These are phyloP conservation scores for Porites cylindrica DNA, from an alignment of 92 coral and sea anemone genomes.

Conservation along the genomic window DNA sequence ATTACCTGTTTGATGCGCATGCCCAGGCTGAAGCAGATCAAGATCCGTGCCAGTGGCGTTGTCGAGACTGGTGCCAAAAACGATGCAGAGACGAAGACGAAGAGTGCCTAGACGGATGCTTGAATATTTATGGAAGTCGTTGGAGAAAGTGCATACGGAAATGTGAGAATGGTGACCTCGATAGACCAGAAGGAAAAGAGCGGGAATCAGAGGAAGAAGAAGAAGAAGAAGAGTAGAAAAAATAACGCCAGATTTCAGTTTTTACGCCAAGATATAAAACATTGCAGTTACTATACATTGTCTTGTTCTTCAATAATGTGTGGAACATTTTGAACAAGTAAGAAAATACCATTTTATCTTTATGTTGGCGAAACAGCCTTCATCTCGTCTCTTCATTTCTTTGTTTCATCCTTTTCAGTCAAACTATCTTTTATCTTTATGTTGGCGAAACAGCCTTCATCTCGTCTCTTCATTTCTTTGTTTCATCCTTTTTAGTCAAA, in stretches of 20 bases:
- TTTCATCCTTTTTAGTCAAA: too few relatives aligned
- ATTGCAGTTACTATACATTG: too few relatives aligned
- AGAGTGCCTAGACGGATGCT: constrained; percentile 19
- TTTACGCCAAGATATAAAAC: not conserved
- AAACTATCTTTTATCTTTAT: too few relatives aligned
- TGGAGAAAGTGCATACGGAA: constrained; percentile 8
- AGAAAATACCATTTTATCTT: too few relatives aligned
- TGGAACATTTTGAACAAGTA: too few relatives aligned
- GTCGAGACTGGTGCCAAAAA: constrained; percentile 21
- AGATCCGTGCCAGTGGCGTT: constrained; percentile 45
- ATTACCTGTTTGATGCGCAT: not conserved
- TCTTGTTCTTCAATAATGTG: too few relatives aligned
- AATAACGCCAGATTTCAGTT: not conserved
- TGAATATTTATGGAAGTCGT: not conserved
- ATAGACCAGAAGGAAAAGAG: constrained; percentile 18
- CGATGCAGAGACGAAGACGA: not conserved
- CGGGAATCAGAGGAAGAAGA: constrained; percentile 5
- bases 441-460: too few relatives aligned
- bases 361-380: too few relatives aligned
- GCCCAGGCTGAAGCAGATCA: not conserved
- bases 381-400: too few relatives aligned
- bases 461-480: too few relatives aligned
- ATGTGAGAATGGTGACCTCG: constrained; percentile 16
- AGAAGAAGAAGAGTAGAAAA: not conserved
- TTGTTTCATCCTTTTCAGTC: too few relatives aligned